Conservation (phyloP, 2,797 vertebrate species). For the Tapirus indicus region DNA sequence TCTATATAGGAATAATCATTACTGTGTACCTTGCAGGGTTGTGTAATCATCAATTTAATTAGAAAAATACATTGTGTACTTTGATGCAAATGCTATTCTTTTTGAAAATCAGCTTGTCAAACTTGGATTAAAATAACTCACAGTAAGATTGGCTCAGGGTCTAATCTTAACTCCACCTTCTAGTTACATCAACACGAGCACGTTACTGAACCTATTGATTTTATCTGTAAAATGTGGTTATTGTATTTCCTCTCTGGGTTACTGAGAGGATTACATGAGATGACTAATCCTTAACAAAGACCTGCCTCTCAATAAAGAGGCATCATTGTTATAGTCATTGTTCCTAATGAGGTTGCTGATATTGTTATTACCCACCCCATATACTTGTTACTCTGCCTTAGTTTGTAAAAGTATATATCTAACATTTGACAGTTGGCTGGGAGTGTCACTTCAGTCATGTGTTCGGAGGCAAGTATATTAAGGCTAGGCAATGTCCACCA, state of each 20-base stretch:
- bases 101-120: neutral
- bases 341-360: neutral
- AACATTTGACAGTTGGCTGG: neutral
- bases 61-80: neutral
- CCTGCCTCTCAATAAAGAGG: neutral
- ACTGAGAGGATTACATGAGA: neutral
- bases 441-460: neutral
- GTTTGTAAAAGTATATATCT: neutral
- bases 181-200: neutral
- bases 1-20: neutral
- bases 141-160: neutral
- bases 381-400: neutral
- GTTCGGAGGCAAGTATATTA: neutral
- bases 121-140: conserved; percentile 3
- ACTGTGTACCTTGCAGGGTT: neutral
- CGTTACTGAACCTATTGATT: neutral
- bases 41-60: neutral
- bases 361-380: neutral
- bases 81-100: neutral
- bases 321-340: neutral
- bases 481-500: accelerated
- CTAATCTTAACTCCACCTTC: neutral
- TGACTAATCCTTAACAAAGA: neutral
- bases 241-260: neutral
- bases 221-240: neutral